These are phyloP conservation scores for Chitala chitala DNA, from an alignment of 2,113 vertebrate species.

Conservation along the genomic window DNA sequence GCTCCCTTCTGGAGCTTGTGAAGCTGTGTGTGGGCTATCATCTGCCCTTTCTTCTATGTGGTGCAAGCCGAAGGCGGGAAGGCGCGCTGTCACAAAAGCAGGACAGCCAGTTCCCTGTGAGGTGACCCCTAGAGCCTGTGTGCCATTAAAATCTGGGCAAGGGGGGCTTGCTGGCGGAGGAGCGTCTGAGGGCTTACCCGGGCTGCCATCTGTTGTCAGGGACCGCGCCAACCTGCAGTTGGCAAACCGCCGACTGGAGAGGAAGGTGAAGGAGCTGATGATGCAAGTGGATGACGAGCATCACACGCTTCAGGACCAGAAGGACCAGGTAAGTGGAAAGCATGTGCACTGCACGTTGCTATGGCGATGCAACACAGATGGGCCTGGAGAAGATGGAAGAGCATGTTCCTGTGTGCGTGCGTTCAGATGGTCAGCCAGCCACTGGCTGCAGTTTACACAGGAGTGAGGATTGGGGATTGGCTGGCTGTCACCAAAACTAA, in stretches of 20 bases:
- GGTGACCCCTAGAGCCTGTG: background rate
- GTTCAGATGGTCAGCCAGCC: too few relatives aligned
- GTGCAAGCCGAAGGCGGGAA: background rate
- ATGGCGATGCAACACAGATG: background rate
- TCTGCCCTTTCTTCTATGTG: background rate
- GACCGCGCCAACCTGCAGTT: conserved; percentile 82
- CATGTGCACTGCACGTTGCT: background rate
- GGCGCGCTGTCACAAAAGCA: background rate
- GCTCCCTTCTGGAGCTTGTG: background rate
- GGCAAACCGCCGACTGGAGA: conserved; percentile 84
- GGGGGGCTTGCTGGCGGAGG: background rate
- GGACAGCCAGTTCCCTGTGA: conserved; percentile 1
- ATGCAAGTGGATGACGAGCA: conserved; percentile 88
- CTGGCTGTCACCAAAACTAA: background rate
- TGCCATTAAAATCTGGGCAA: background rate
- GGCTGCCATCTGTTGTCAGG: conserved; percentile 51
- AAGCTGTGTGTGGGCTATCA: background rate
- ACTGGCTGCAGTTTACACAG: too few relatives aligned
- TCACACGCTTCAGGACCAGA: conserved; percentile 78
- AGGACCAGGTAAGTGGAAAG: conserved; percentile 69
- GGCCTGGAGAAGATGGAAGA: background rate
- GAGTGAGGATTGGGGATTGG: too few relatives aligned
- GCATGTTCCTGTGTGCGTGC: too few relatives aligned
- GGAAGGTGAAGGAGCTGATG: conserved; percentile 88
- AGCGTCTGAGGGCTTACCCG: background rate